phyloP scores from a whole-genome alignment of 2,888 invertebrate species.

The Rotaria magnacalcarata region DNA sequence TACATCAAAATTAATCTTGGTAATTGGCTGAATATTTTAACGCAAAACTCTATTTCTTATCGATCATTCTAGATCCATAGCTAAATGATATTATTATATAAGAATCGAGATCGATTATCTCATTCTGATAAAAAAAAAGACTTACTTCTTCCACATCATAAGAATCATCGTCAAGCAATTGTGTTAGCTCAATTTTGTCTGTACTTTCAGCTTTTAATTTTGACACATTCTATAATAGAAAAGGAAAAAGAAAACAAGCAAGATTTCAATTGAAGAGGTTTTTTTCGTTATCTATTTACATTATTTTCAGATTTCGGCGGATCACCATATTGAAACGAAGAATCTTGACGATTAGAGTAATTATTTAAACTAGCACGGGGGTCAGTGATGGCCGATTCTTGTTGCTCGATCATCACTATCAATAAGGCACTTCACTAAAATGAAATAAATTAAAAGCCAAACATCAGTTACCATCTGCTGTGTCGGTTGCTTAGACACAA shows the following conservation, averaged over 20 bases:
- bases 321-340: constrained; percentile 18
- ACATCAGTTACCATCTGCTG: neutral
- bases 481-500: neutral
- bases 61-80: no score
- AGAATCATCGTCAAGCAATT: neutral
- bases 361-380: neutral
- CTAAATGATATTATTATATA: no score
- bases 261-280: neutral
- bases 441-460: neutral
- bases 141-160: constrained; percentile 29
- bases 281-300: neutral
- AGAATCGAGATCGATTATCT: no score
- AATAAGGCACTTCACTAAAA: neutral
- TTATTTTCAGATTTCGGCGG: neutral
- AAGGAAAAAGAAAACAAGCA: neutral
- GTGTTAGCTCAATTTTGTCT: neutral
- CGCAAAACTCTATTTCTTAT: no score
- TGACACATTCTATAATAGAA: neutral
- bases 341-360: neutral
- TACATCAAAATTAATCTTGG: no score
- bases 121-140: neutral
- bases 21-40: no score
- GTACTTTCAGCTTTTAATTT: neutral
- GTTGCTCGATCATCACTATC: neutral
- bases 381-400: neutral